Percentiles rank a stretch among this genome's conserved stretches.
phyloP scores from a whole-genome alignment of 2,797 vertebrate species.

The Antennarius maculatus region DNA sequence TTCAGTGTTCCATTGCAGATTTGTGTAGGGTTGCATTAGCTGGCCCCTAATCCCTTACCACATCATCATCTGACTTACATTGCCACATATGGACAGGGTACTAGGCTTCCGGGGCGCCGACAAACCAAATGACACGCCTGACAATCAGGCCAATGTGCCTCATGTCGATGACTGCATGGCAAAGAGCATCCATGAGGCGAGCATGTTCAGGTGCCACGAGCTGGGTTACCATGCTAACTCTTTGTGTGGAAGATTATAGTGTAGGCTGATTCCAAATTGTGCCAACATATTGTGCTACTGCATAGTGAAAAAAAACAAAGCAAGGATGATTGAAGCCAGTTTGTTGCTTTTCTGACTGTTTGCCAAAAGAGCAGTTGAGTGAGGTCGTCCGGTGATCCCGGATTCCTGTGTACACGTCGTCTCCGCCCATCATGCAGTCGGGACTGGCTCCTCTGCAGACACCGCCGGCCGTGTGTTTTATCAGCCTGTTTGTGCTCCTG shows the following conservation, averaged over 20 bases:
- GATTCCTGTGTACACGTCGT: constrained; percentile 17
- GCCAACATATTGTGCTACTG: constrained; percentile 56
- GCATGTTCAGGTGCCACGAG: constrained; percentile 74
- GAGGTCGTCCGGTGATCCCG: constrained; percentile 33
- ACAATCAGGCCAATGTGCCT: constrained; percentile 68
- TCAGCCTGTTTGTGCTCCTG: constrained; percentile 68
- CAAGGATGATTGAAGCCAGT: constrained; percentile 25
- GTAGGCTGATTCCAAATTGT: constrained; percentile 67
- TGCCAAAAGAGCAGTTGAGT: constrained; percentile 20
- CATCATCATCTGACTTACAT: constrained; percentile 54
- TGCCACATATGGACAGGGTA: constrained; percentile 66
- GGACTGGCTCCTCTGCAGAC: constrained; percentile 56
- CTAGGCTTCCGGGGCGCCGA: constrained; percentile 32
- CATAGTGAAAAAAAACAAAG: constrained; percentile 15
- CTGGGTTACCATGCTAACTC: constrained; percentile 60
- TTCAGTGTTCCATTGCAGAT: constrained; percentile 59
- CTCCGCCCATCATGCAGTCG: constrained; percentile 45
- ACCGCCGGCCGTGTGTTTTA: constrained; percentile 53
- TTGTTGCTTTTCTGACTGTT: constrained; percentile 10
- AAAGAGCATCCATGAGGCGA: constrained; percentile 54
- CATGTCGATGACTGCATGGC: constrained; percentile 60
- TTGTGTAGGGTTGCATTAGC: constrained; percentile 52
- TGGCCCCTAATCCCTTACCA: constrained; percentile 52
- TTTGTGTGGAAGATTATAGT: constrained; percentile 63
- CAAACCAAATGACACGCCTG: constrained; percentile 45